phyloP scores from a whole-genome alignment of 2,797 vertebrate genomes.

The Squalus acanthias region DNA sequence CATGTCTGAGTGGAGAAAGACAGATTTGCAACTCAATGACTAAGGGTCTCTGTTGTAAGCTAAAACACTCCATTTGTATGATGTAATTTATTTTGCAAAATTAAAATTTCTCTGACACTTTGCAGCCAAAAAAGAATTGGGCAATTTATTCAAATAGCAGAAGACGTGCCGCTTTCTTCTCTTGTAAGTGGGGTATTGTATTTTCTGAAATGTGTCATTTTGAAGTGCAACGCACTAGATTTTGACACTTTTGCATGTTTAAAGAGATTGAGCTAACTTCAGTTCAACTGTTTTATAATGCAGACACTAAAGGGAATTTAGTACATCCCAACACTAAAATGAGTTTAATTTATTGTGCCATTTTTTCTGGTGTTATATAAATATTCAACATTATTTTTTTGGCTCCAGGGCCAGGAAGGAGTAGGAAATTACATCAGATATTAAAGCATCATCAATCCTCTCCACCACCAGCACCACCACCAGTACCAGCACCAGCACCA shows the following conservation, averaged over 20 bases:
- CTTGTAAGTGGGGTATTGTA: not conserved
- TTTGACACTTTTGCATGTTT: not conserved
- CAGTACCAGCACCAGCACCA: not conserved
- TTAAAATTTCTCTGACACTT: not conserved
- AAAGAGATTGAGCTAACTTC: not conserved
- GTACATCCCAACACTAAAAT: not conserved
- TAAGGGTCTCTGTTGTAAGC: constrained; percentile 4
- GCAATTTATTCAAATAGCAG: not conserved
- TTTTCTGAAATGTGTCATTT: not conserved
- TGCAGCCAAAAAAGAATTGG: not conserved
- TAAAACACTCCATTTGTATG: constrained; percentile 9
- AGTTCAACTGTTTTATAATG: not conserved
- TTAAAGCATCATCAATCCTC: not conserved
- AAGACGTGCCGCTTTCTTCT: not conserved
- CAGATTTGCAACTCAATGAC: constrained; percentile 29
- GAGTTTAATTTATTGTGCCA: not conserved
- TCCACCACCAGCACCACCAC: not conserved
- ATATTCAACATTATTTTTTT: not conserved
- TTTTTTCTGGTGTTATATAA: not conserved
- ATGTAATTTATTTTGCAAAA: constrained; percentile 32
- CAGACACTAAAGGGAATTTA: not conserved
- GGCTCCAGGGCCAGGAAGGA: too few relatives aligned
- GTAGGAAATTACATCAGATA: not conserved
- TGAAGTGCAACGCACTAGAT: not conserved
- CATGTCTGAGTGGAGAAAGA: constrained; percentile 30